These are phyloP conservation scores for Gymnorhina tibicen DNA, from an alignment of 2,113 vertebrate species.

Conservation along the genomic window DNA sequence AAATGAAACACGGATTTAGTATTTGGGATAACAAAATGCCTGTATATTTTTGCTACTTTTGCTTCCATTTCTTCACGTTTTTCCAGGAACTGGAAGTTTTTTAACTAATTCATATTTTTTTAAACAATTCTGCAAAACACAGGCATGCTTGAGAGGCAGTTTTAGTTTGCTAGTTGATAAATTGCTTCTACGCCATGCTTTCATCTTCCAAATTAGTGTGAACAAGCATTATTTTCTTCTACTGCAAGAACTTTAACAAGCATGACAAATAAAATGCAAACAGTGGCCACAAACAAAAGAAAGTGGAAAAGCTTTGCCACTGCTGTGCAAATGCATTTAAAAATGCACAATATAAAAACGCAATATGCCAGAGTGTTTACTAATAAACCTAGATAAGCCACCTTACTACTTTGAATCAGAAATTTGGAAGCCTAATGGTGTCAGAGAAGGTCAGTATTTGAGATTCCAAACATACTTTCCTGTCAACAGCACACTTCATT, in stretches of 20 bases:
- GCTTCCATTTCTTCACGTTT: not conserved
- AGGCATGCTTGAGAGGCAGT: not conserved
- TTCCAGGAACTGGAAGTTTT: not conserved
- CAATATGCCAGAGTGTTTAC: not conserved
- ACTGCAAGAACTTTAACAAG: not conserved
- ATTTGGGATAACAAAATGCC: not conserved
- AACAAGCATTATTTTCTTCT: not conserved
- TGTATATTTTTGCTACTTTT: not conserved
- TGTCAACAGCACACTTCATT: constrained; percentile 20
- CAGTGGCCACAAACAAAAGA: not conserved
- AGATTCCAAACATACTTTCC: constrained; percentile 34
- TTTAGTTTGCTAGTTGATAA: not conserved
- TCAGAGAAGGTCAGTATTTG: not conserved
- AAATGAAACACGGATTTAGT: not conserved
- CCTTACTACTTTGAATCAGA: not conserved
- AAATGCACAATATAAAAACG: not conserved
- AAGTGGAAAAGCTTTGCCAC: not conserved
- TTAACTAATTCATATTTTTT: not conserved
- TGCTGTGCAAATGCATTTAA: not conserved
- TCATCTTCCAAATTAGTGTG: not conserved
- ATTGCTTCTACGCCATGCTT: not conserved
- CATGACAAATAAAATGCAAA: not conserved
- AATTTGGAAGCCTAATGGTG: not conserved
- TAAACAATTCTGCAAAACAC: not conserved
- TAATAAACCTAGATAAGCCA: not conserved